Evolutionary conservation across 1,140 invertebrate species (phyloP), one percentile per base, ranked within the genome.

Genomic region (Pseudachorutes palmiensis): DNA sequence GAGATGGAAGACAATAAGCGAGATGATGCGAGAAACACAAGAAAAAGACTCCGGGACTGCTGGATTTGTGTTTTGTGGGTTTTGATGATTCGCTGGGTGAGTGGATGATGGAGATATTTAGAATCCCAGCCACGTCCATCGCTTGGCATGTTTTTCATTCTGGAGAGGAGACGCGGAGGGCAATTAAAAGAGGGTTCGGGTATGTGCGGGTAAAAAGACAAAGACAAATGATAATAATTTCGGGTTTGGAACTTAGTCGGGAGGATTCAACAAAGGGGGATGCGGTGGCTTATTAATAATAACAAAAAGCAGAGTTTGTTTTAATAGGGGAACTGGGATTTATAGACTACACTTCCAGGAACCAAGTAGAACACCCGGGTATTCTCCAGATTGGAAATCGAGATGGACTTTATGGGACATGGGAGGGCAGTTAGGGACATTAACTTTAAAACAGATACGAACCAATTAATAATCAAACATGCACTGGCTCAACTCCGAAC

Each of bases 391-490:
- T 65, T 69, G 67, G 49, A 65, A 69, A 69, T 68, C 36, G 67
- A 62, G 57, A 65, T 45, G 55, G 67, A 69, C 67, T 69, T 69
- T 69, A 69, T 69, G 62, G 67, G 62, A 60, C 67, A 64, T 65
- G 31, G 24, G 67, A 69, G 67, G 59, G 67, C 61, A 69, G 67
- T 69, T 69, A 69, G 5, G 51, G 51, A 9, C 36, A 9, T 19
- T 19, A 41, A 41, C 36, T 19, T 41, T 41, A 5, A 9, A 41
- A 41, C 36, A 5, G 5, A 5, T 41, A 9, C 5, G 5, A 41
- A 41, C 5, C 51, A 24, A 55, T 55, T 16, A 55, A 26, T 14
- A 55, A 55, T 5, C 3, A 12, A 12, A 55, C 51, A 55, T 45
- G 9, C 36, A 9, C 19, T 12, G 19, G 36, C 36, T 19, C 9